Base-by-base conservation (phyloP, 2,797 vertebrate genomes). In the Gorsachius magnificus region DNA sequence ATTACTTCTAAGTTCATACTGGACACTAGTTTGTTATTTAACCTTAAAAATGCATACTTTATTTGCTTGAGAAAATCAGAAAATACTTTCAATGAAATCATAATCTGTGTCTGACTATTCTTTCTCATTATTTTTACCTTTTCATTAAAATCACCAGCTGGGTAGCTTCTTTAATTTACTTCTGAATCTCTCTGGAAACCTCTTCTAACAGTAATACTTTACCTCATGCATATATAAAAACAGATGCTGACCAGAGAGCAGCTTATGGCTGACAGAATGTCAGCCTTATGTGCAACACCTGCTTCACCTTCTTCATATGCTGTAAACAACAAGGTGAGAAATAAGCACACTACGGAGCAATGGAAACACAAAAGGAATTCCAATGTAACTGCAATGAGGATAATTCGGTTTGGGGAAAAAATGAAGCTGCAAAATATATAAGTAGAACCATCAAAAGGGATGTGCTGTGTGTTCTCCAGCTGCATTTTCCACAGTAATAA, bases 241-340 rank as follows among this genome's bases (percentile, higher is more conserved):
- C 74, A 87, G 86, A 77, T 89, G 86, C 83, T 94, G 95, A 94
- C 82, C 93, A 36, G 87, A 94, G 80, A 65, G 46, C 28, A 86
- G 86, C 72, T 96, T 93, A 69, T 78, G 84, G 84, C 72, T 94
- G 95, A 94, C 89, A 93, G 57, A 46, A 65, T 93, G 90, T 97
- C 95, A 96, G 81, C 80, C 82, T 93, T 84, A 87, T 72, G 89
- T 82, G 56, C 36, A 68, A 63, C 89, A 92, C 84, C 88, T 95
- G 85, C 56, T 71, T 93, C 54, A 51, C 71, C 72, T 88, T 95
- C 90, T 92, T 83, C 54, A 50, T 68, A 50, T 78, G 70, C 79
- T 94, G 78, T 88, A 84, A 90, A 97, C 89, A 96, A 90, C 70
- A 88, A 91, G 53, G 76, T 87, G 71, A 94, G 92, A 92, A 96